Evolutionary conservation across 1,140 invertebrate genomes (phyloP), one percentile per base, ranked within the genome.

Genomic region (Stegodyphus mimosarum): DNA sequence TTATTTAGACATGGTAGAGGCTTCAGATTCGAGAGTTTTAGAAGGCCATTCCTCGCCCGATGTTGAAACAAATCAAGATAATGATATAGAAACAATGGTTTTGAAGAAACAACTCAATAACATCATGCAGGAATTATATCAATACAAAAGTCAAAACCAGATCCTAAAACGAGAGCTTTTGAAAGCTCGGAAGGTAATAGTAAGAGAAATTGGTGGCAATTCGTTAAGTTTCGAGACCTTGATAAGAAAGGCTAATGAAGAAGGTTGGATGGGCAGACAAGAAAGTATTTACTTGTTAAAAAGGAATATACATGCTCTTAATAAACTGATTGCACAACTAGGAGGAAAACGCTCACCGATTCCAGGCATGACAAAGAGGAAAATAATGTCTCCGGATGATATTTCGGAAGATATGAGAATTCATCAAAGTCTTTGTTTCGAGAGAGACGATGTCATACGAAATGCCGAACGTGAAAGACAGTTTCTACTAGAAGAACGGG

Each of bases 241-340:
- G 4, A 4, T 77, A 48, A 77, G 51, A 50, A 51, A 66, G 63
- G 10, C 15, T 3, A n/a, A 50, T 5, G 74, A 77, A 33, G 48
- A 77, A 4, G 60, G 74, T 3, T 77, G 74, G 74, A 64, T 49
- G 9, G 74, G 74, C n/a, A 63, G 15, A 55, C 50, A 77, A 60
- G 55, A 77, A 48, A 6, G 9, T 60, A 60, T 9, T 60, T 60
- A 11, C 5, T 9, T 11, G 15, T 4, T 60, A 15, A 60, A 60
- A 60, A 60, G 55, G 5, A 60, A 60, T 11, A 60, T 60, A 1
- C 9, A 60, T 9, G 55, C 9, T 11, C 9, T 60, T 11, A 15
- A 60, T 4, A 15, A 60, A 2, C 15, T 60, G 55, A 60, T 60
- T 11, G 15, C 1, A 5, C 55, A 60, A 60, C 2, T 60, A 11